Evolutionary conservation across 1,140 invertebrate species (phyloP), one percentile per base, ranked within the genome.

Genomic region (Zaprionus vittiger): DNA sequence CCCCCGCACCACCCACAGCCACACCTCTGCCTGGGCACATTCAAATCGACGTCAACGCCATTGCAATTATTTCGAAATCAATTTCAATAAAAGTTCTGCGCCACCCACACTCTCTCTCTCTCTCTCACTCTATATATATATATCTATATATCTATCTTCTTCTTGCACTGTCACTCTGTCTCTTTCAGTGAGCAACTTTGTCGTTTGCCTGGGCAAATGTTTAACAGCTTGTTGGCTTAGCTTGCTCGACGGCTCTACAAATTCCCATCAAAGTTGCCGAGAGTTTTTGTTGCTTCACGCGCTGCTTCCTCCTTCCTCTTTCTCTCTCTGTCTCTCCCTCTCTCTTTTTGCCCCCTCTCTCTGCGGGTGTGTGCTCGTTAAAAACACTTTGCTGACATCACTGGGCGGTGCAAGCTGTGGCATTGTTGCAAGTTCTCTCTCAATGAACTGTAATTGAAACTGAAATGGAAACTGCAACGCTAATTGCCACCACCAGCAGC

Each of bases 361-460:
- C 17, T 60, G 34, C 63, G 63, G 24, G 59, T 68, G 64, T 56
- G 34, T 54, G 79, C 84, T 90, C 84, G 85, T 89, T 89, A 90
- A 90, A 85, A 89, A 85, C 84, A 89, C 84, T 89, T 89, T 90
- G 77, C 83, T 80, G 77, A 86, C 83, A 72, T 83, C 81, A 73
- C 64, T 71, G 71, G 71, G 81, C 69, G 83, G 77, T 70, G 82
- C 47, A 20, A 57, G 65, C 55, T 26, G 14, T 15, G 15, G 71
- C 85, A 84, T 85, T 90, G 85, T 89, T 81, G 79, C 82, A 89
- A 89, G 73, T 82, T 89, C 80, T 77, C 79, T 7, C 79, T 77
- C 78, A 77, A 89, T 90, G 86, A 91, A 91, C 81, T 89, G 86
- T 85, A 89, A 89, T 89, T 90, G 85, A 89, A 89, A 90, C 72